Base-by-base conservation (phyloP, 2,113 vertebrate species). In the Varanus komodoensis region DNA sequence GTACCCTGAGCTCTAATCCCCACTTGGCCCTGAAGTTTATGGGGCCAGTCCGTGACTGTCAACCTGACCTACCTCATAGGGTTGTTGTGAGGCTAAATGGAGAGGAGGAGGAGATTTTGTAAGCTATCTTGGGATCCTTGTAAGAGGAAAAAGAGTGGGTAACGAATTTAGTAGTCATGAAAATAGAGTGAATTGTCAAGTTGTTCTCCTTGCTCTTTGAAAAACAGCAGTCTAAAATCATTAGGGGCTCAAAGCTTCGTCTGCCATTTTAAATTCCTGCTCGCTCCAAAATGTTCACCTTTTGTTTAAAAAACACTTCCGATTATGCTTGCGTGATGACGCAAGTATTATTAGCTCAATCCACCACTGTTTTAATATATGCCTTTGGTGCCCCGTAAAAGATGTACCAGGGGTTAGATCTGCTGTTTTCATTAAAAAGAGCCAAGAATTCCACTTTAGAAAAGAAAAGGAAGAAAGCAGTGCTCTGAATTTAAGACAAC, bases 331-430 rank as follows among this genome's bases (percentile, higher is more conserved):
- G 94, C 87, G 87, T 94, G 94, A 96, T 93, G 92, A 84, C 94
- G 93, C 89, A 92, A 91, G 44, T 75, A 54, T 86, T 86, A 82
- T 86, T 85, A 92, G 95, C 93, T 95, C 94, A 95, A 94, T 95
- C 94, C 94, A 91, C 0, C 0, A 61, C 95, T 94, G 94, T 92
- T 96, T 95, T 93, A 93, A 93, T 0, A 3, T 90, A 68, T 93
- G 94, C 91, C 91, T 87, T 73, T 0, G 1, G 81, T 90, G 91
- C 82, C 83, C 87, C 83, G 1, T 90, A 92, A 91, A 92, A 93
- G 91, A 93, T 92, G 34, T 29, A n/a, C 4, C 21, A 17, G 11
- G 48, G 50, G 52, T 79, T 25, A 17, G 78, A 93, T 83, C 85
- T 90, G 87, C 92, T 64, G 50, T 86, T 89, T 82, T 0, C 91